Conservation (phyloP, 2,888 invertebrate species). For the Tenthredo livida region DNA sequence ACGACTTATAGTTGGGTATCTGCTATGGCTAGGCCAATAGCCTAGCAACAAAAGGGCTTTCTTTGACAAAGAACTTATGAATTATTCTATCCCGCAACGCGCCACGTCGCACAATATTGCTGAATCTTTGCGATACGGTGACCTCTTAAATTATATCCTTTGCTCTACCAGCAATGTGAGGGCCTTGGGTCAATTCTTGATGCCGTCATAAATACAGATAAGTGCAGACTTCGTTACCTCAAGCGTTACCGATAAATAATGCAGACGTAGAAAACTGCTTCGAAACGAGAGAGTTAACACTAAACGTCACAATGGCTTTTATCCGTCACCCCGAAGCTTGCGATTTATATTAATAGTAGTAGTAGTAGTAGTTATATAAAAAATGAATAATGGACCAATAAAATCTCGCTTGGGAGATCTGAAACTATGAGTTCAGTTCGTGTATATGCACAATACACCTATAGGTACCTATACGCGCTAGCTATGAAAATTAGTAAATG, state of each 20-base stretch:
- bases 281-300: constrained; percentile 1
- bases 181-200: background rate
- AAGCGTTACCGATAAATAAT: constrained; percentile 38
- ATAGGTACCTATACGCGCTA: background rate
- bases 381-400: constrained; percentile 24
- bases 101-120: constrained; percentile 41
- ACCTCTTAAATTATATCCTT: constrained; percentile 44
- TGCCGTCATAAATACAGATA: constrained; percentile 45
- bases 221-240: constrained; percentile 42
- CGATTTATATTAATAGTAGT: constrained; percentile 21
- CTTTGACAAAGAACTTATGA: constrained; percentile 34
- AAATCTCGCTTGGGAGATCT: constrained; percentile 16
- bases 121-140: constrained; percentile 47
- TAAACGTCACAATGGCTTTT: background rate
- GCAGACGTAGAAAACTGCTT: constrained; percentile 9
- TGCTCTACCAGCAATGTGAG: background rate
- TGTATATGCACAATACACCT: background rate
- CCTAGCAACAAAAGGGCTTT: constrained; percentile 44
- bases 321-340: background rate
- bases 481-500: constrained; percentile 35
- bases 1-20: background rate
- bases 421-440: background rate
- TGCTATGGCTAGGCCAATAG: constrained; percentile 16
- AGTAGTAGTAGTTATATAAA: constrained; percentile 8
- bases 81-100: constrained; percentile 35